Evolutionary conservation across 2,888 invertebrate genomes (phyloP).

Genomic region (Choreutis nemorana): DNA sequence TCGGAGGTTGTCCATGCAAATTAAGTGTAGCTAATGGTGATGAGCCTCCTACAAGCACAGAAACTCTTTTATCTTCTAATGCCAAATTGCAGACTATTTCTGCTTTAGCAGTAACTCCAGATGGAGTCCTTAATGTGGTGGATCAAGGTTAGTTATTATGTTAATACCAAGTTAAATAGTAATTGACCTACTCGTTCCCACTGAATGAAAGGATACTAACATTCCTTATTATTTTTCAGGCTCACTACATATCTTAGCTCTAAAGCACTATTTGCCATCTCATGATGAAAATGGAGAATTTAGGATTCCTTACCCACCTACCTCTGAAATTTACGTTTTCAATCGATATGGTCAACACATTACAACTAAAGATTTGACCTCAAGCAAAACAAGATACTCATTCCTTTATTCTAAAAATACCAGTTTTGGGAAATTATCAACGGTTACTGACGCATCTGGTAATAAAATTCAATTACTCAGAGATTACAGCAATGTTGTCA

Average conservation of each 20-base stretch:
- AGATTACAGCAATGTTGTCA: conserved; percentile 92
- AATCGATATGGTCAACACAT: conserved; percentile 97
- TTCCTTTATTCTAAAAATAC: conserved; percentile 98
- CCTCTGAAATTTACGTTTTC: conserved; percentile 93
- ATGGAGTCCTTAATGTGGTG: conserved; percentile 94
- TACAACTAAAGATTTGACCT: conserved; percentile 91
- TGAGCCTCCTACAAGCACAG: conserved; percentile 79
- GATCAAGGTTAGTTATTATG: conserved; percentile 77
- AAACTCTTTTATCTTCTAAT: conserved; percentile 87
- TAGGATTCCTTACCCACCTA: conserved; percentile 91
- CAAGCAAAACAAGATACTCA: conserved; percentile 93
- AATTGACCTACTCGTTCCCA: not conserved
- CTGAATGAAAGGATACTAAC: too few relatives aligned
- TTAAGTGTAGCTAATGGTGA: conserved; percentile 64
- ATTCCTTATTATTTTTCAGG: too few relatives aligned
- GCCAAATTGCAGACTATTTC: conserved; percentile 89
- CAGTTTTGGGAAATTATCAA: conserved; percentile 91
- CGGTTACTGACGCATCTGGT: conserved; percentile 93
- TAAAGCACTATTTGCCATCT: conserved; percentile 87
- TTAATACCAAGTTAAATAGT: not conserved
- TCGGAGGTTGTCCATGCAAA: conserved; percentile 53
- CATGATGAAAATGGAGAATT: conserved; percentile 91
- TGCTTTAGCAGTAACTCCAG: conserved; percentile 92
- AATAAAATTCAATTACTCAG: conserved; percentile 91
- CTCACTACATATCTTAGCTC: conserved; percentile 81